Conservation (phyloP, 2,797 vertebrate genomes). For the Gephyroberyx darwinii region DNA sequence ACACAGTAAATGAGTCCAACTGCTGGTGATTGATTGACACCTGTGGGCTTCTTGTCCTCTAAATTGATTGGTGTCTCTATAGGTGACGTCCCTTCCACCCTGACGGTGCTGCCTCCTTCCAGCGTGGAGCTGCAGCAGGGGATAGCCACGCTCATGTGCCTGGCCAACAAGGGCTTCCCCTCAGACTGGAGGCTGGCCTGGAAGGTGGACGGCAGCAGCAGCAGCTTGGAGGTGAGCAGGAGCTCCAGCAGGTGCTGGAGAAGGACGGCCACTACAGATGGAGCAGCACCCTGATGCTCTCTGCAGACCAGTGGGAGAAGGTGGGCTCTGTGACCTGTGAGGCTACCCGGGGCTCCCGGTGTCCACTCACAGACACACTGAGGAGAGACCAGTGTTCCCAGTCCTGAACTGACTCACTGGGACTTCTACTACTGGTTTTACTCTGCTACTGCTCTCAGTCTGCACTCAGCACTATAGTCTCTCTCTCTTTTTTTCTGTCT, state of each 20-base stretch:
- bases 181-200: too few relatives aligned
- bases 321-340: too few relatives aligned
- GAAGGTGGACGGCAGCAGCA: too few relatives aligned
- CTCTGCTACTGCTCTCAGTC: not conserved
- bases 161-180: conserved; percentile 29
- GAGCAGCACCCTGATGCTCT: conserved; percentile 25
- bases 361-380: too few relatives aligned
- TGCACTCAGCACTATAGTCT: too few relatives aligned
- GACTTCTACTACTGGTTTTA: too few relatives aligned
- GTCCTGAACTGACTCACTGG: too few relatives aligned
- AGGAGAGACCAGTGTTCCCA: too few relatives aligned
- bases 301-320: too few relatives aligned
- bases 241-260: conserved; percentile 29
- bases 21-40: not conserved
- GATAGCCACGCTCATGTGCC: conserved; percentile 44
- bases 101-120: conserved; percentile 46
- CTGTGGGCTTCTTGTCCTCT: not conserved
- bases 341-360: too few relatives aligned
- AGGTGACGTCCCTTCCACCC: conserved; percentile 11
- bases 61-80: not conserved
- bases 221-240: not conserved
- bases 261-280: conserved; percentile 30
- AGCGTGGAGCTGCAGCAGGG: conserved; percentile 24
- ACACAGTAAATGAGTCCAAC: too few relatives aligned
- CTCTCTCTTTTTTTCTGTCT: too few relatives aligned